Percentiles rank a stretch among this genome's conserved stretches.
These are phyloP conservation scores for Neoaliturus tenellus DNA, from an alignment of 2,888 invertebrate species.

Conservation along the genomic window DNA sequence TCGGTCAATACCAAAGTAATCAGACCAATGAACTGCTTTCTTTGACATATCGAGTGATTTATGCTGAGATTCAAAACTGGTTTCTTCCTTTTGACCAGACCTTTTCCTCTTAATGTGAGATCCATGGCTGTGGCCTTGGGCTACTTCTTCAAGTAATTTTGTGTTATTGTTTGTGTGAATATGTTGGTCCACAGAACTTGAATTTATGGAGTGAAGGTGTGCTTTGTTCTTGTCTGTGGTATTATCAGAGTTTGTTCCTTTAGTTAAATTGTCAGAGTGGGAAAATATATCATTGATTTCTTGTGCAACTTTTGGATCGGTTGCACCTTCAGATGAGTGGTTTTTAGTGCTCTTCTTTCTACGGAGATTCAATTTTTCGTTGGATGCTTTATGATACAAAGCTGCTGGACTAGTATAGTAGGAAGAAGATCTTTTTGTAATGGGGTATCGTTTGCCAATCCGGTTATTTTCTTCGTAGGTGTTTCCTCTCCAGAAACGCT, in stretches of 20 bases:
- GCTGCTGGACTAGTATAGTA: slow-evolving; percentile 50
- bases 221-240: slow-evolving; percentile 10
- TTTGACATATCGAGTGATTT: slow-evolving; percentile 76
- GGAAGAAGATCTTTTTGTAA: slow-evolving; percentile 63
- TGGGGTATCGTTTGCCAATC: slow-evolving; percentile 63
- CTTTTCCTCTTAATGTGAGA: slow-evolving; percentile 44
- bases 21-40: slow-evolving; percentile 91
- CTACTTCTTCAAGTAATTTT: slow-evolving; percentile 61
- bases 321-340: slow-evolving; percentile 68
- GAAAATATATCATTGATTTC: slow-evolving; percentile 81
- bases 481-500: slow-evolving; percentile 60
- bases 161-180: slow-evolving; percentile 16
- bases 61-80: slow-evolving; percentile 52
- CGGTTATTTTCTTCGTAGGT: slow-evolving; percentile 62
- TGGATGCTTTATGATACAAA: slow-evolving; percentile 51
- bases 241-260: neutral
- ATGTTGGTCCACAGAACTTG: neutral
- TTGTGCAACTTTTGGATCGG: slow-evolving; percentile 82
- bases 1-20: slow-evolving; percentile 90
- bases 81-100: slow-evolving; percentile 62
- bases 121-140: neutral
- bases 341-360: slow-evolving; percentile 60
- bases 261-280: slow-evolving; percentile 9
- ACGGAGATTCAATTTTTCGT: slow-evolving; percentile 53
- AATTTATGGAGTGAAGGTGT: neutral